Conservation (phyloP, 2,888 invertebrate genomes). For the Eledone cirrhosa region DNA sequence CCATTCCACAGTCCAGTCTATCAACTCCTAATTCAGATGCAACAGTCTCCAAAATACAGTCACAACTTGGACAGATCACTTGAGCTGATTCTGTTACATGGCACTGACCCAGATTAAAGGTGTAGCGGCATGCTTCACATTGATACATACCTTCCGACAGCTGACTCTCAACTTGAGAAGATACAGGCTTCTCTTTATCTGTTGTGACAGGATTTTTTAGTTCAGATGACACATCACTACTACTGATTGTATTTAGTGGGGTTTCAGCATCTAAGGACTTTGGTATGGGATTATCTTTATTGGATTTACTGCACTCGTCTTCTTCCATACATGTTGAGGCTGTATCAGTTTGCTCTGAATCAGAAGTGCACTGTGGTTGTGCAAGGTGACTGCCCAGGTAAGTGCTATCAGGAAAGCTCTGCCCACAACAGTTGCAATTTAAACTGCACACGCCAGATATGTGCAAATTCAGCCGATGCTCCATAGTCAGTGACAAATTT, state of each 20-base stretch:
- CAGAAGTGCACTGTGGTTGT: neutral
- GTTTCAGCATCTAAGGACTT: neutral
- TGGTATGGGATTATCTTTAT: too few species aligned
- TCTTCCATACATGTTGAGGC: neutral
- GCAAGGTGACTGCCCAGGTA: neutral
- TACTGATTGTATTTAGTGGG: neutral
- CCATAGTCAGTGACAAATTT: neutral
- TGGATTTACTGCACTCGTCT: neutral
- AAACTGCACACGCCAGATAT: neutral
- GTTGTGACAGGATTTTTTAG: neutral
- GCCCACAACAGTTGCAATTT: constrained; percentile 6
- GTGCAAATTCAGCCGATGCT: neutral
- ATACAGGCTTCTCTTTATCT: neutral
- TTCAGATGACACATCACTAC: neutral
- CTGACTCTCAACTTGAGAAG: neutral
- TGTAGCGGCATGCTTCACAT: neutral
- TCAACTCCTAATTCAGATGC: too few species aligned
- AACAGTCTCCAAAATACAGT: neutral
- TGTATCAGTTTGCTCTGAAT: constrained; percentile 5
- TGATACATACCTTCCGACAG: neutral
- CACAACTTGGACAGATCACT: constrained; percentile 3
- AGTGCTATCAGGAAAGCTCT: neutral
- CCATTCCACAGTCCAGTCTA: too few species aligned
- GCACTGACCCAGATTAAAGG: neutral
- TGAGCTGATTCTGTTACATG: neutral